Conservation (phyloP, 2,888 invertebrate species). For the Spodoptera exigua region DNA sequence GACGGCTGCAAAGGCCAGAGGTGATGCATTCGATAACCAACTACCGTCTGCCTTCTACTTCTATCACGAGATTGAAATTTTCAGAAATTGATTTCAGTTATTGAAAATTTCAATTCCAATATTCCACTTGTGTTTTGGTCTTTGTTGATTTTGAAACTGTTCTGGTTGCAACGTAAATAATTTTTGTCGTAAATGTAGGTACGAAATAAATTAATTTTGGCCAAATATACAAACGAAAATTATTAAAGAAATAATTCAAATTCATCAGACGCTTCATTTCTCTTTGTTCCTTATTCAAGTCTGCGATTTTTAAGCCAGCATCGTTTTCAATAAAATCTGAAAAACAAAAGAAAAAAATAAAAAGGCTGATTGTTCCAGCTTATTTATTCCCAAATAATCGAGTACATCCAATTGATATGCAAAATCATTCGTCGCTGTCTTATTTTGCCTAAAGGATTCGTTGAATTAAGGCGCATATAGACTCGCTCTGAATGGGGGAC, state of each 20-base stretch:
- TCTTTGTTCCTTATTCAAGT: conserved; percentile 3
- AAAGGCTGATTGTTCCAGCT: conserved; percentile 38
- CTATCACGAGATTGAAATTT: no score
- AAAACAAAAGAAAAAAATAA: conserved; percentile 16
- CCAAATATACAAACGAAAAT: not conserved
- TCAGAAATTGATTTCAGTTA: no score
- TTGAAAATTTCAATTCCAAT: no score
- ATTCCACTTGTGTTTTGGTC: no score
- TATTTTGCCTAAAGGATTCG: conserved; percentile 31
- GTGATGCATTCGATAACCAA: conserved; percentile 20
- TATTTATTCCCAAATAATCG: conserved; percentile 44
- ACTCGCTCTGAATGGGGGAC: conserved; percentile 26
- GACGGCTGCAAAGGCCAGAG: conserved; percentile 10
- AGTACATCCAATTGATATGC: conserved; percentile 52
- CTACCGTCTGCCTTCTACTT: not conserved
- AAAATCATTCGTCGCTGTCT: conserved; percentile 42
- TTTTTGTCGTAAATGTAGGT: no score
- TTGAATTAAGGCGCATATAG: conserved; percentile 33
- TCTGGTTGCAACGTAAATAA: no score
- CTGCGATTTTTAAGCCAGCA: conserved; percentile 15
- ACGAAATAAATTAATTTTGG: not conserved
- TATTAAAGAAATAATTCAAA: not conserved
- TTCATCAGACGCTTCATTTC: conserved; percentile 31
- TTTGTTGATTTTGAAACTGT: no score
- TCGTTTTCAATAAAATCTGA: conserved; percentile 13